phyloP scores from a whole-genome alignment of 2,888 invertebrate genomes.

The Macropis europaea region DNA sequence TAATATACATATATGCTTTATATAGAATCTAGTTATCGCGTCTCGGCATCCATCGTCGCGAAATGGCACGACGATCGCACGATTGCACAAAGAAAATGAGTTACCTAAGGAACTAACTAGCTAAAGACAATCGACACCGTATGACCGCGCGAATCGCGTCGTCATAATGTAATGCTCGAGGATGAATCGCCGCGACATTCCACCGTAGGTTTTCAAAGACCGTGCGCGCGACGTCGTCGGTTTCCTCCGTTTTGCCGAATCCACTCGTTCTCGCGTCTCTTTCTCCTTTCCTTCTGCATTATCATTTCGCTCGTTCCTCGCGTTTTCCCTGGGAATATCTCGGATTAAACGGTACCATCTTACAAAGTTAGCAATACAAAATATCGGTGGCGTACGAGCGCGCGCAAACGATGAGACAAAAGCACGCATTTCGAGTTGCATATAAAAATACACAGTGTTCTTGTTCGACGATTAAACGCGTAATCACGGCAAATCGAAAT shows the following conservation, averaged over 20 bases:
- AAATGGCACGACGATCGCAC: conserved; percentile 24
- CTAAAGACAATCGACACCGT: conserved; percentile 40
- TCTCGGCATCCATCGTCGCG: conserved; percentile 3
- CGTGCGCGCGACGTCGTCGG: neutral
- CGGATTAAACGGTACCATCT: conserved; percentile 15
- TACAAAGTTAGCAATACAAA: conserved; percentile 43
- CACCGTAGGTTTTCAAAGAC: conserved; percentile 3
- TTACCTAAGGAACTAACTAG: conserved; percentile 41
- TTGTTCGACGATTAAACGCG: conserved; percentile 36
- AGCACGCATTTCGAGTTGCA: conserved; percentile 44
- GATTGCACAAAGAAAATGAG: conserved; percentile 36
- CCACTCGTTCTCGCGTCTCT: neutral
- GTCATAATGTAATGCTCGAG: conserved; percentile 6
- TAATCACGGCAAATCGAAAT: conserved; percentile 30
- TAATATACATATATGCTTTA: conserved; percentile 1
- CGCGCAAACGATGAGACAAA: conserved; percentile 48
- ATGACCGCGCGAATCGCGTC: conserved; percentile 7
- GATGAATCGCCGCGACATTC: conserved; percentile 26
- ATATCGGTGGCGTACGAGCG: conserved; percentile 48
- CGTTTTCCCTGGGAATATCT: neutral
- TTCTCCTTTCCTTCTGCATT: neutral
- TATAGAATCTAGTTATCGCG: conserved; percentile 3
- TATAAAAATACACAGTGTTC: conserved; percentile 53
- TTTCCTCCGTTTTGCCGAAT: neutral
- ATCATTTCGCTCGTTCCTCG: neutral